Conservation (phyloP, 53 echinoderm and acorn worm genomes). For the Holothuria scabra region DNA sequence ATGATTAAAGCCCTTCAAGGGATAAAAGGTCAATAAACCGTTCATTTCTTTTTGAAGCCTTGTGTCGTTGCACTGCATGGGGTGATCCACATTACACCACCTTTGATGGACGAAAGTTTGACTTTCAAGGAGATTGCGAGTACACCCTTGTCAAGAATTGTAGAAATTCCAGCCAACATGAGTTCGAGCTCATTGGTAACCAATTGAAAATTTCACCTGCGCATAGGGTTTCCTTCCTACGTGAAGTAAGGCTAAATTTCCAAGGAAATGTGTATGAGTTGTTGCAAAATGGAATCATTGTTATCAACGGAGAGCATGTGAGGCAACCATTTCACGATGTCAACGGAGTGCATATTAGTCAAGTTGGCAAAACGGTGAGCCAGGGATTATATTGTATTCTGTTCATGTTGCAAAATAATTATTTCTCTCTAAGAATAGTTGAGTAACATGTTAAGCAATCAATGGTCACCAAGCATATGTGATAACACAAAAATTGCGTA, state of each 20-base stretch:
- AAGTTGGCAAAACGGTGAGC: too few species aligned
- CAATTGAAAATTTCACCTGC: background rate
- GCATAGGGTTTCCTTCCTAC: background rate
- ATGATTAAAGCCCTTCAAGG: too few species aligned
- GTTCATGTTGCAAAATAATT: too few species aligned
- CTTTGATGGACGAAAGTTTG: background rate
- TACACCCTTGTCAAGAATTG: background rate
- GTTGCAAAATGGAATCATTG: background rate
- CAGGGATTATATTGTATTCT: too few species aligned
- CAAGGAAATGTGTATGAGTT: background rate
- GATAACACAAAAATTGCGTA: too few species aligned
- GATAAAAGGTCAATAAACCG: too few species aligned
- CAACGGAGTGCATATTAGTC: background rate
- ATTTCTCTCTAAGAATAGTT: too few species aligned
- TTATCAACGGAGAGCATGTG: background rate
- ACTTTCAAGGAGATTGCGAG: conserved; percentile 20
- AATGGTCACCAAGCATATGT: too few species aligned
- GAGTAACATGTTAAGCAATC: too few species aligned
- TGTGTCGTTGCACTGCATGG: background rate
- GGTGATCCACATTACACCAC: background rate
- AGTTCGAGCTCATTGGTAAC: background rate
- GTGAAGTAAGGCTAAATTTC: background rate
- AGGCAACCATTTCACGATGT: background rate
- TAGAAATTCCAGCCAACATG: background rate
- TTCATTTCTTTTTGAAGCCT: background rate